Conservation (phyloP, 2,888 invertebrate genomes). For the Drosophila nr. perissopoda region DNA sequence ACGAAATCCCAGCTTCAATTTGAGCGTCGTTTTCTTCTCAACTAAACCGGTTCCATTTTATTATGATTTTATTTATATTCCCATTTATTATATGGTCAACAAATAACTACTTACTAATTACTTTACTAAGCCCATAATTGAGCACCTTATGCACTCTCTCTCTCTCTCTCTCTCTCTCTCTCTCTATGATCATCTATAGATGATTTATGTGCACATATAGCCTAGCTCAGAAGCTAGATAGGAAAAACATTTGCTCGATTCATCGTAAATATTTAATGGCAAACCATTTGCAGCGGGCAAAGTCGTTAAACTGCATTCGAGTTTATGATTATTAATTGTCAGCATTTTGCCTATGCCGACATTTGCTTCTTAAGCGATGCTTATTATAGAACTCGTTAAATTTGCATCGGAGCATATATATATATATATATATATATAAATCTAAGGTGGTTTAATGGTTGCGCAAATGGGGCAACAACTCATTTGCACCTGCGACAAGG, state of each 20-base stretch:
- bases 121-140: background rate
- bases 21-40: background rate
- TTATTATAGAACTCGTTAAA: constrained; percentile 36
- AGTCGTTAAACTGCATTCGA: constrained; percentile 42
- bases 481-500: constrained; percentile 43
- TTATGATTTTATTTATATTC: background rate
- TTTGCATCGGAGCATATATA: constrained; percentile 1
- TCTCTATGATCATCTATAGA: background rate
- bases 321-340: constrained; percentile 19
- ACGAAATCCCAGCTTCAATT: too few species aligned
- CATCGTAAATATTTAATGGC: constrained; percentile 23
- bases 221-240: background rate
- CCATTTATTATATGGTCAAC: background rate
- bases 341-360: constrained; percentile 9
- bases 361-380: background rate
- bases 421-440: background rate
- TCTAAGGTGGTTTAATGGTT: constrained; percentile 12
- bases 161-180: background rate
- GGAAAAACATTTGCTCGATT: background rate
- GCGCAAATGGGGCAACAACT: constrained; percentile 35
- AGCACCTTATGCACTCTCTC: background rate
- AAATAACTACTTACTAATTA: background rate
- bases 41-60: background rate
- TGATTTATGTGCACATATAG: constrained; percentile 1
- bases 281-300: background rate